Evolutionary conservation across 1,140 invertebrate species (phyloP).

Genomic region (Zaprionus taronus): DNA sequence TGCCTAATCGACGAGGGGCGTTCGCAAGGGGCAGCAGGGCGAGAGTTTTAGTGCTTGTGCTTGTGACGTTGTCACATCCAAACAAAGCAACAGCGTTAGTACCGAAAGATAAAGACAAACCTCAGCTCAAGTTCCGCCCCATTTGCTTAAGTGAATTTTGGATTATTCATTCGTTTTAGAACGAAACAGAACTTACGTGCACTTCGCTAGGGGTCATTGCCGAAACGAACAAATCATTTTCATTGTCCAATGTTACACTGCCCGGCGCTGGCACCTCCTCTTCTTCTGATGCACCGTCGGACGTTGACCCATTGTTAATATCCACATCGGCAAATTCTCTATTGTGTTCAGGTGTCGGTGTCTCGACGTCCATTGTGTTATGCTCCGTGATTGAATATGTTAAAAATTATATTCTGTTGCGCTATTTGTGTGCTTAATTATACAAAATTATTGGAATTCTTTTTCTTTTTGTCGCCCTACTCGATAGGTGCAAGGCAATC

Average conservation of each 20-base stretch:
- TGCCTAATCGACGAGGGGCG: slow-evolving; percentile 7
- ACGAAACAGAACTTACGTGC: slow-evolving; percentile 65
- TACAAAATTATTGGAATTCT: slow-evolving; percentile 37
- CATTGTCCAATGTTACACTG: slow-evolving; percentile 59
- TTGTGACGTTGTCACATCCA: slow-evolving; percentile 39
- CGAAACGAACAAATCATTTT: slow-evolving; percentile 75
- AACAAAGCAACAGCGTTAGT: slow-evolving; percentile 34
- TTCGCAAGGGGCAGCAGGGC: slow-evolving; percentile 13
- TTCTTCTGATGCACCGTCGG: slow-evolving; percentile 64
- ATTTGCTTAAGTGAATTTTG: slow-evolving; percentile 40
- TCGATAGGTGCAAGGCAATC: slow-evolving; percentile 33
- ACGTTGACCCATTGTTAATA: slow-evolving; percentile 75
- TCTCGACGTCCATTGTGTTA: slow-evolving; percentile 65
- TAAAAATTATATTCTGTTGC: slow-evolving; percentile 8
- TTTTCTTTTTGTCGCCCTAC: slow-evolving; percentile 45
- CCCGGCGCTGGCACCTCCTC: slow-evolving; percentile 78
- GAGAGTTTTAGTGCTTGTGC: slow-evolving; percentile 15
- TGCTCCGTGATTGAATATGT: slow-evolving; percentile 19
- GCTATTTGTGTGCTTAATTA: slow-evolving; percentile 25
- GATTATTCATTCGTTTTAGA: neutral
- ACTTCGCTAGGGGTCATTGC: slow-evolving; percentile 68
- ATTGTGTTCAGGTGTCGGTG: slow-evolving; percentile 60
- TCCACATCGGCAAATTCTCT: slow-evolving; percentile 80
- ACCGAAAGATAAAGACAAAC: slow-evolving; percentile 27
- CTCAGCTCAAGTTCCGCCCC: slow-evolving; percentile 58